Evolutionary conservation across 1,140 invertebrate genomes (phyloP), one percentile per base, ranked within the genome.

Genomic region (Tetragnatha versicolor): DNA sequence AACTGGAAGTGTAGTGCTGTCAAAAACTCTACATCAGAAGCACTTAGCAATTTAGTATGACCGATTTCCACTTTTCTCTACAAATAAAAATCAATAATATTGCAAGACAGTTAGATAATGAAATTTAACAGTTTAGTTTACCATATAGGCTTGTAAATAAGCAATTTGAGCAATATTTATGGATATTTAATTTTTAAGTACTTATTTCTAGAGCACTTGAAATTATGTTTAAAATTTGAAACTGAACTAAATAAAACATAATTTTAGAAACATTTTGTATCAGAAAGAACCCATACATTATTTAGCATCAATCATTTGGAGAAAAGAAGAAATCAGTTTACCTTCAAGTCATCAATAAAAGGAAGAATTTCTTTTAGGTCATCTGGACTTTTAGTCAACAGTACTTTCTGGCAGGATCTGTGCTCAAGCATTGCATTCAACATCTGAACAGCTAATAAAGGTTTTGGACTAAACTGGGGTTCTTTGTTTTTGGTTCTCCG

Each of bases 321-420:
- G 22, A 14, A 14, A 61, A 61, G 37, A 2, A n/a, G 20, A 63
- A 22, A 60, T 31, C 10, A 22, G 49, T 45, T 49, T 31, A 68
- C 63, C 31, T 68, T 68, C 3, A 49, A 0, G 20, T 47, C 14
- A 49, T 68, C 42, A 10, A 27, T 7, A 4, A 33, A 68, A 47
- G 7, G 9, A 20, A 68, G 49, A 2, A 68, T 3, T 49, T 45
- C 27, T 14, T 47, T 47, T 9, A 68, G 33, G n/a, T 17, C 0
- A 7, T 68, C 63, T 22, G 39, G 0, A 68, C 22, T 17, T 20
- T n/a, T 45, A 17, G 0, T 27, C 0, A 68, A 9, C 14, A 68
- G 6, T 17, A 27, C 27, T 17, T 68, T 68, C 27, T 68, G 63
- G 17, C 63, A 68, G 27, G 45, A 33, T 17, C 63, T 37, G 33